phyloP scores from a whole-genome alignment of 2,113 vertebrate genomes.

The Tupaia chinensis region DNA sequence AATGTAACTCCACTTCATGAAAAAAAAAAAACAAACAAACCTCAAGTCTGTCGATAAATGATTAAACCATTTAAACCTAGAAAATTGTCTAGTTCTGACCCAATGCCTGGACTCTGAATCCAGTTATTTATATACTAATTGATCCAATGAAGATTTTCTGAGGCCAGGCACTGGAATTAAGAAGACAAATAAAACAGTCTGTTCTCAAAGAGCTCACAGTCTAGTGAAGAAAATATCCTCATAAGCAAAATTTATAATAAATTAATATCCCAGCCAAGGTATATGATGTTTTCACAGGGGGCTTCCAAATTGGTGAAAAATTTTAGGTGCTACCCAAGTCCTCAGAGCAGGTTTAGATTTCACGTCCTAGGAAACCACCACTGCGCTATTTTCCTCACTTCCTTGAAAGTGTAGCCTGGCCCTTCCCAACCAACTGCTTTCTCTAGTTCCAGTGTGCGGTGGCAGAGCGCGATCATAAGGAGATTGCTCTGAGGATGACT shows the following conservation, averaged over 20 bases:
- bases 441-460: neutral
- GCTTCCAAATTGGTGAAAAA: neutral
- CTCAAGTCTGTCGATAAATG: neutral
- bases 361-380: neutral
- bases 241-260: neutral
- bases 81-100: neutral
- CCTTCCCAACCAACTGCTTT: neutral
- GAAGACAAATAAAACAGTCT: neutral
- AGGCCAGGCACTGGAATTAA: neutral
- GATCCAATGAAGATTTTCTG: constrained; percentile 47
- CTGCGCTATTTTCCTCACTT: neutral
- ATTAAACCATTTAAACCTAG: neutral
- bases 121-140: neutral
- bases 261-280: neutral
- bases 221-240: neutral
- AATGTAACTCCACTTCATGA: neutral
- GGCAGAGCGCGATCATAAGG: neutral
- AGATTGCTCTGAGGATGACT: neutral
- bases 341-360: neutral
- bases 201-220: neutral
- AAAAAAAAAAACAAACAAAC: neutral
- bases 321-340: neutral
- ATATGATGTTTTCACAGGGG: neutral
- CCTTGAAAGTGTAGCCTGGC: neutral
- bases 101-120: neutral